These are phyloP conservation scores for Larimichthys polyactis DNA, from an alignment of 2,113 vertebrate species.

Conservation along the genomic window DNA sequence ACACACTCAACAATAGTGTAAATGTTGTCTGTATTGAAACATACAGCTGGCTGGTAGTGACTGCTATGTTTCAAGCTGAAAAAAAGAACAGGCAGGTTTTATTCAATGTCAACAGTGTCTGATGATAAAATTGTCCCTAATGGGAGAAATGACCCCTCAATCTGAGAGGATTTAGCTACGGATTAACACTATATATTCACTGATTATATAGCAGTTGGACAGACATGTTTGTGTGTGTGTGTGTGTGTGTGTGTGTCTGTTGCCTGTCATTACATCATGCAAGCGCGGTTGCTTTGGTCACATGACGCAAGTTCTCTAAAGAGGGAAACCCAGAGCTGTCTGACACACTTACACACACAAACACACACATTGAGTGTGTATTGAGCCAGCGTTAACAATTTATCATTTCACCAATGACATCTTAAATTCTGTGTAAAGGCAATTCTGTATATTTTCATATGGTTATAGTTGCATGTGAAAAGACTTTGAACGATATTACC, in stretches of 20 bases:
- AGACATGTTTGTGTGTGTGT: background rate
- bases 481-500: too few species aligned
- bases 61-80: background rate
- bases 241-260: conserved; percentile 21
- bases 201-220: conserved; percentile 4
- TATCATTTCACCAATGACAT: background rate
- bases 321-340: conserved; percentile 36
- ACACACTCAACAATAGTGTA: background rate
- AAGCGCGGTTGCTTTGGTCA: conserved; percentile 53
- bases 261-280: conserved; percentile 76
- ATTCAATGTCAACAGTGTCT: background rate
- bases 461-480: too few species aligned
- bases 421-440: too few species aligned
- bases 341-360: background rate
- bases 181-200: background rate
- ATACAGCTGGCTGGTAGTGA: background rate
- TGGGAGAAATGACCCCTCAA: background rate
- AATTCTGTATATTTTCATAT: too few species aligned
- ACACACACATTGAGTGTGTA: background rate
- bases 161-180: background rate
- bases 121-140: background rate
- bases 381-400: background rate
- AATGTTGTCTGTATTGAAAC: background rate
- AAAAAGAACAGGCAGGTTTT: background rate
- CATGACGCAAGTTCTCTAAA: conserved; percentile 60